These are phyloP conservation scores for Atopsyche davidsoni DNA, from an alignment of 1,140 invertebrate species.

Conservation along the genomic window DNA sequence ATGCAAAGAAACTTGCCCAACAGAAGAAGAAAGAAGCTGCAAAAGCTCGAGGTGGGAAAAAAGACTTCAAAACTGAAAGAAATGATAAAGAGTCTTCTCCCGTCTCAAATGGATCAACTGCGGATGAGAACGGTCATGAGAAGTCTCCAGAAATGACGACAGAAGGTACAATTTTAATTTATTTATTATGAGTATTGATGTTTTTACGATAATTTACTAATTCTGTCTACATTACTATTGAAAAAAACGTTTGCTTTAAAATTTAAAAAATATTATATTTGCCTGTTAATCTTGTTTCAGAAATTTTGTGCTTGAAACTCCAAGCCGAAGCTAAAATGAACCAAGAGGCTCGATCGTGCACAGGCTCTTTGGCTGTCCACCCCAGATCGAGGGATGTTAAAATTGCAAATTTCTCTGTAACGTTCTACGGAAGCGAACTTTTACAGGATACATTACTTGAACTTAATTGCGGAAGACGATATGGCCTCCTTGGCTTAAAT, in stretches of 20 bases:
- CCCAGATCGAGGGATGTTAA: constrained; percentile 93
- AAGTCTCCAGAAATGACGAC: constrained; percentile 43
- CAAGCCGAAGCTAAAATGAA: constrained; percentile 86
- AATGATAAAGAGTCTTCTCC: constrained; percentile 31
- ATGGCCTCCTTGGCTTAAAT: constrained; percentile 94
- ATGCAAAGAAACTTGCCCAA: constrained; percentile 94
- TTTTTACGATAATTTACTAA: constrained; percentile 2
- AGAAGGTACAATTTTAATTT: constrained; percentile 40
- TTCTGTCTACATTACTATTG: constrained; percentile 1
- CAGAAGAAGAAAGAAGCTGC: constrained; percentile 95
- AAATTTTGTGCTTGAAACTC: constrained; percentile 79
- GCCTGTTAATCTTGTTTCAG: constrained; percentile 46
- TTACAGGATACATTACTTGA: constrained; percentile 94
- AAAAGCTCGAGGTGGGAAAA: constrained; percentile 69
- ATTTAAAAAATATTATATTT: constrained; percentile 13
- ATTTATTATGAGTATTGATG: constrained; percentile 1
- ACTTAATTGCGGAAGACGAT: constrained; percentile 92
- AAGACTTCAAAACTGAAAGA: constrained; percentile 45
- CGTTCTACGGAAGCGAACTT: constrained; percentile 94
- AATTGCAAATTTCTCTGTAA: constrained; percentile 95
- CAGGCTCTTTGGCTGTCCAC: constrained; percentile 91
- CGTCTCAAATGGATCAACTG: neutral
- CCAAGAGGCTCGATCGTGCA: constrained; percentile 89
- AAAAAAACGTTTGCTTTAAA: neutral
- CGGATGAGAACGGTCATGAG: constrained; percentile 25